Conservation (phyloP, 1,140 invertebrate genomes). For the Platorchestia sp. region DNA sequence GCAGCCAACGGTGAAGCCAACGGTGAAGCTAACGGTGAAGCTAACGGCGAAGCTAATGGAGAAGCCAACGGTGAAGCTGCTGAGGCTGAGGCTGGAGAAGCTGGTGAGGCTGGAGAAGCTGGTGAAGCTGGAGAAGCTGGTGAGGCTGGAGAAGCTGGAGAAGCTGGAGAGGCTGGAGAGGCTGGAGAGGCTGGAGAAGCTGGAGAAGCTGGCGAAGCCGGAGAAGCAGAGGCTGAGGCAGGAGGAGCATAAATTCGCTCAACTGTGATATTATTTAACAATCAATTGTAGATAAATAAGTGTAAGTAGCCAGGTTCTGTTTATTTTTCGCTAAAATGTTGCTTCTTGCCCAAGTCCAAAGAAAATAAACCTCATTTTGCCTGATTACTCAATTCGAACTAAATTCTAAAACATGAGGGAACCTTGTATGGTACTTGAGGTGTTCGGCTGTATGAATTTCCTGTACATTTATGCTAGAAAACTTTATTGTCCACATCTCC, state of each 20-base stretch:
- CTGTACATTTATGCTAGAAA: not conserved
- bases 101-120: slow-evolving; percentile 42
- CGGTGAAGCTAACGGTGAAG: not conserved
- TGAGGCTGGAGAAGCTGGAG: slow-evolving; percentile 44
- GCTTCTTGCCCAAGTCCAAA: not conserved
- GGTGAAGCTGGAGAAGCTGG: slow-evolving; percentile 48
- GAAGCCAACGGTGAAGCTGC: slow-evolving; percentile 48
- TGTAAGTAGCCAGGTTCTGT: slow-evolving; percentile 32
- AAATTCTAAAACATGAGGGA: not conserved
- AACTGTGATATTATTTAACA: slow-evolving; percentile 55
- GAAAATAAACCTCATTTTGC: not conserved
- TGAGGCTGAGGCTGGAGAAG: slow-evolving; percentile 42
- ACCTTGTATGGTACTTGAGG: not conserved
- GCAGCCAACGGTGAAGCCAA: slow-evolving; percentile 55
- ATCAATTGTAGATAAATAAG: slow-evolving; percentile 53
- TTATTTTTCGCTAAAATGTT: not conserved
- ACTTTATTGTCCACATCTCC: not conserved
- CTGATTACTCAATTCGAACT: not conserved
- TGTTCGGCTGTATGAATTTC: not conserved
- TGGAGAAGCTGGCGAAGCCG: slow-evolving; percentile 41
- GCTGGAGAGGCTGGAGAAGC: slow-evolving; percentile 55
- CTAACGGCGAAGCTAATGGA: slow-evolving; percentile 46
- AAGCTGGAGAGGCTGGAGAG: not conserved
- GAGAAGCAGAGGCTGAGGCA: slow-evolving; percentile 51
- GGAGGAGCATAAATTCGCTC: slow-evolving; percentile 44